A percentile compares a stretch with the other conserved stretches of the same genome.
These are phyloP conservation scores for Mesembrinibis cayennensis DNA, from an alignment of 2,113 vertebrate species.

Conservation along the genomic window DNA sequence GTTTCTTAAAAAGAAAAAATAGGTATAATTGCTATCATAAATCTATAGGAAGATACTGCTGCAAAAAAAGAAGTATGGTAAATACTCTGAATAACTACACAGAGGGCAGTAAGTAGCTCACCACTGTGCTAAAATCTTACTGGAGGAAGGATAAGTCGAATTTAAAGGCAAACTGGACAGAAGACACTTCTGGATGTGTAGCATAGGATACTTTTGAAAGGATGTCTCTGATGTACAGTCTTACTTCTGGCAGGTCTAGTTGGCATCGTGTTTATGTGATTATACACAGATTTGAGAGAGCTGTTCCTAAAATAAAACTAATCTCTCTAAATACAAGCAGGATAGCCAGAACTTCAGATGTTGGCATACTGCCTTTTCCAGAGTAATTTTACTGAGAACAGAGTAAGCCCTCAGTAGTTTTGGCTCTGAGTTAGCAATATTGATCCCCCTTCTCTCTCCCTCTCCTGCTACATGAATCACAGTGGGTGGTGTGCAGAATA, in stretches of 20 bases:
- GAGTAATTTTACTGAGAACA: constrained; percentile 23
- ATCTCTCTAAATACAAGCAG: neutral
- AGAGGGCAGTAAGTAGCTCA: constrained; percentile 13
- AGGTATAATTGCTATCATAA: constrained; percentile 11
- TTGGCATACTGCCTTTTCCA: constrained; percentile 5
- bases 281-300: constrained; percentile 54
- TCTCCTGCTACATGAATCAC: constrained; percentile 23
- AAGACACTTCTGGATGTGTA: neutral
- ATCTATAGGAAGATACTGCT: neutral
- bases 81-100: neutral
- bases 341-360: constrained; percentile 2
- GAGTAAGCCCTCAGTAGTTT: constrained; percentile 33
- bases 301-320: constrained; percentile 62
- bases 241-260: constrained; percentile 27
- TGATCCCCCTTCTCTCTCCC: constrained; percentile 19
- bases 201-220: neutral
- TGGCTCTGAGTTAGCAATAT: constrained; percentile 15
- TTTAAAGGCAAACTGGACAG: neutral
- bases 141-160: neutral
- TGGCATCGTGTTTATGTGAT: constrained; percentile 52
- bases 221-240: neutral
- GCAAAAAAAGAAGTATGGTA: neutral
- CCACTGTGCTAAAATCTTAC: neutral
- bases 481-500: constrained; percentile 29
- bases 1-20: constrained; percentile 41